Base-by-base conservation (phyloP, 1,140 invertebrate genomes). In the Pseudomyrmex dendroicus region DNA sequence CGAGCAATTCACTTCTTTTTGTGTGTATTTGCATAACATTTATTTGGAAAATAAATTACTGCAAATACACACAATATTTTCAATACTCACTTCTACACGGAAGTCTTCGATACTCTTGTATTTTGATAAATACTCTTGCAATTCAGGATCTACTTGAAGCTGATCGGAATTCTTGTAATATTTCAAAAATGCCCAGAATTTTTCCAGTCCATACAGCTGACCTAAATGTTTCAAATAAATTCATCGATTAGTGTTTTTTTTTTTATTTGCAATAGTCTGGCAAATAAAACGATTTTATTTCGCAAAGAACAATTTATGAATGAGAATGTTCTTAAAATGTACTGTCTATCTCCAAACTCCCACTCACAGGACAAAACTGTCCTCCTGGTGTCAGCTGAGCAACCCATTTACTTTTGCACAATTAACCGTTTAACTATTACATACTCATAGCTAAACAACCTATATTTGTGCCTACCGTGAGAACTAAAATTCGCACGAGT, bases 131-230 rank as follows among this genome's bases (percentile, higher is more conserved):
- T 97, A 97, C 64, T 96, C 96, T 82, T 96, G 95, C 57, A 99
- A 94, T 89, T 96, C 96, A 5, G 97, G 95, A 88, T 98, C 96
- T 22, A 99, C 97, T 77, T 97, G 96, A 35, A 99, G 95, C 74
- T 96, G 96, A 44, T 94, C 95, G 17, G 96, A 96, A 87, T 97
- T 96, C 92, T 97, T 98, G 94, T 98, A 98, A 95, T 98, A 98
- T 94, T 99, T 99, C 7, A 99, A 94, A 95, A 99, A 99, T 59
- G 99, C 98, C 98, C 99, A 99, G 94, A 99, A 99, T 93, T 99
- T 99, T 94, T 99, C 99, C 63, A 99, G 94, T 57, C 99, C 99
- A 95, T 99, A 99, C 20, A 99, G 94, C 95, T 99, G 98, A 94
- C 98, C 98, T 98, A 92, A 59, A 35, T 82, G 13, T 5, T 54